Evolutionary conservation across 2,888 invertebrate species (phyloP), one percentile per base, ranked within the genome.

Genomic region (Andrena flavipes): DNA sequence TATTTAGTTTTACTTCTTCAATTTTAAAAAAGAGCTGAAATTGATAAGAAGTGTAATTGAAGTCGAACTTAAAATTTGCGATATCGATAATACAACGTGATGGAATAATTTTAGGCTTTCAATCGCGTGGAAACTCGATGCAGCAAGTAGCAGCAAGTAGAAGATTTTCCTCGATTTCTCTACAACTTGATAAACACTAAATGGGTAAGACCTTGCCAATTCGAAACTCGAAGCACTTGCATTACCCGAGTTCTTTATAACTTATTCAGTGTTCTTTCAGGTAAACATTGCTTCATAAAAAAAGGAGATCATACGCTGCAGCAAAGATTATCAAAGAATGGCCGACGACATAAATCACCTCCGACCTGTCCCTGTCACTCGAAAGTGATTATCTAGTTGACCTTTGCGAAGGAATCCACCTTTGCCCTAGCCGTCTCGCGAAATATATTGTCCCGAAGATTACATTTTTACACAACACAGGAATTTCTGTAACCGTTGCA

Each of bases 331-430:
- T 51, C n/a, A 51, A 51, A 51, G 8, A 72, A 63, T 62, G 33
- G 42, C 33, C 16, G 26, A 62, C 33, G 62, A 48, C 33, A 72
- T 35, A 67, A 71, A 68, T 80, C 60, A n/a, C 23, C 23, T 56
- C 63, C n/a, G 33, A 29, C 56, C 26, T 29, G 20, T 73, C 54
- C 6, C 51, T 49, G 35, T 63, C 54, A 26, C 51, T 33, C 10
- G 0, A 69, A 69, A 64, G 60, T 56, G 42, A 79, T 83, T 72
- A 84, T 68, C 78, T 65, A 6, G 63, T 51, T 83, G 71, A 83
- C 74, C 83, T 83, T 56, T 65, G 2, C 35, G 35, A 67, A 74
- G 29, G 23, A 80, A 63, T 54, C 42, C 60, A 20, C 48, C 54
- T 71, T 59, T 63, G 75, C 70, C 78, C 48, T 74, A 71, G 71